Base-by-base conservation (phyloP, 2,113 vertebrate genomes). In the Meriones unguiculatus region DNA sequence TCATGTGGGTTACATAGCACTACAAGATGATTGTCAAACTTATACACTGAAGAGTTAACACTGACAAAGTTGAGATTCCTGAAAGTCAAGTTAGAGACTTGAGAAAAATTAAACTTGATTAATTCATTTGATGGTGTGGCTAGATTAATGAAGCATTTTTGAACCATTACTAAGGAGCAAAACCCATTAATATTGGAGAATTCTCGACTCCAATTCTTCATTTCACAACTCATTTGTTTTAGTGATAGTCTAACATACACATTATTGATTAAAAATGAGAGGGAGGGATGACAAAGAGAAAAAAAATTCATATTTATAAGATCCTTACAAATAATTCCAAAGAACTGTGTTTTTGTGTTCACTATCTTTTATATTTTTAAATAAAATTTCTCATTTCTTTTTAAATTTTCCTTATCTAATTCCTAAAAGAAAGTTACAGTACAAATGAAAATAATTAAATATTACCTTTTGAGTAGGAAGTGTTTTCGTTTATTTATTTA, bases 31-130 rank as follows among this genome's bases (percentile, higher is more conserved):
- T 89, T 92, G 64, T 54, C 32, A 90, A 93, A n/a, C n/a, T 62
- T 65, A 59, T 12, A 52, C 10, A 9, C 20, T 86, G 41, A 70
- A 80, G 8, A 3, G 3, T 91, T 94, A 91, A 77, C 50, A 67
- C 20, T 78, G 32, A 84, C 35, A 91, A 81, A 81, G n/a, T 18
- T 50, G n/a, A 65, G 8, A 1, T 57, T 78, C 8, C 41, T 82
- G 17, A 92, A 89, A 59, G 24, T 69, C 1, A 95, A 72, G 30
- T 28, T 41, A 72, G 25, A 62, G 0, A 15, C 77, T 77, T 93
- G 25, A 76, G 17, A 32, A 78, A 96, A 95, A 73, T 59, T 64
- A 91, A 86, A 86, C 89, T 94, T 91, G 12, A 91, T 38, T 80
- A 67, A 30, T 28, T 88, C 32, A 73, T 64, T 95, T 50, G 89